Percentiles rank a stretch among this genome's conserved stretches.
Conservation (phyloP, 2,888 invertebrate species). For the Heliothis peltigera region DNA sequence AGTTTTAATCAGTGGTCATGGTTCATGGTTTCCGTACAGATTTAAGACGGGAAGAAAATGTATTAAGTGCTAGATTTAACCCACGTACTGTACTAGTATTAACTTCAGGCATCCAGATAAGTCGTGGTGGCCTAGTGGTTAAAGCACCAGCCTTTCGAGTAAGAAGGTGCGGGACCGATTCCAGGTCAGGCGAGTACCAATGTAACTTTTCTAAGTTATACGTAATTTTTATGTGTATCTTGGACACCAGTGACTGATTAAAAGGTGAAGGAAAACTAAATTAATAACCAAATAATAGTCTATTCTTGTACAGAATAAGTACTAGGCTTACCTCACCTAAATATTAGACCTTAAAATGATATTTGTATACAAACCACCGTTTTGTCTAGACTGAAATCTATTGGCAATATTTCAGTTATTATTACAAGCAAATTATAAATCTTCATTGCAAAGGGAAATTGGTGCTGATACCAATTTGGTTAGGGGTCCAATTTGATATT, state of each 20-base stretch:
- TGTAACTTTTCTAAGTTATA: no score
- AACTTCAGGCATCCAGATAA: no score
- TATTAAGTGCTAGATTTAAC: constrained; percentile 14
- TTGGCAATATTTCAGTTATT: constrained; percentile 39
- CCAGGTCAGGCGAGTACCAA: no score
- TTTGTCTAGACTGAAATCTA: constrained; percentile 44
- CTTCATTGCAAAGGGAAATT: constrained; percentile 46
- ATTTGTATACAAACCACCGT: constrained; percentile 11
- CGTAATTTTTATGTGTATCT: no score
- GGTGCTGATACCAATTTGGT: constrained; percentile 43
- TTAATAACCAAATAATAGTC: background rate
- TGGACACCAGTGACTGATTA: no score
- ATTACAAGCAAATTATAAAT: constrained; percentile 51
- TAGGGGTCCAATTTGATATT: constrained; percentile 54
- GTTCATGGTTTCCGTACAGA: constrained; percentile 26
- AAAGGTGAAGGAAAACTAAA: no score
- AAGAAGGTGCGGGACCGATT: no score
- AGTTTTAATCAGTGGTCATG: background rate
- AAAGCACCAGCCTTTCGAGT: no score
- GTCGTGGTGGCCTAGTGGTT: no score
- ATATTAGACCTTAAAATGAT: constrained; percentile 31
- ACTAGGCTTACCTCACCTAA: constrained; percentile 9
- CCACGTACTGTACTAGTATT: no score
- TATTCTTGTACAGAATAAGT: constrained; percentile 11
- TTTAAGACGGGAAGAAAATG: constrained; percentile 45